A percentile compares a stretch with the other conserved stretches of the same genome.
phyloP scores from a whole-genome alignment of 2,797 vertebrate species.

The Oophaga sylvatica region DNA sequence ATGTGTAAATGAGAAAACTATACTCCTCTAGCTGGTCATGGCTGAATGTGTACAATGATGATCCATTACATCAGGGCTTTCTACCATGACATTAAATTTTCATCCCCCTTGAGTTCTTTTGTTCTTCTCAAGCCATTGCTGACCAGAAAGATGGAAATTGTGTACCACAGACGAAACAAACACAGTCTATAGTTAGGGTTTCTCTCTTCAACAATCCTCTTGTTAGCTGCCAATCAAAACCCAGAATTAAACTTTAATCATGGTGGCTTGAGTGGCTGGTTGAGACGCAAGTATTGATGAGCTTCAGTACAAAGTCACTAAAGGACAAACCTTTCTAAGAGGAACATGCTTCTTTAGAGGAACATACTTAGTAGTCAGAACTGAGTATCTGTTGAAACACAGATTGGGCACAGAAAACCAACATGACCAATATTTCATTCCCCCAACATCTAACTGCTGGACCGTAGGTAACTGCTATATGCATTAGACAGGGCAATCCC shows the following conservation, averaged over 20 bases:
- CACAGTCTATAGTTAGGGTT: constrained; percentile 65
- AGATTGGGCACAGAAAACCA: no score
- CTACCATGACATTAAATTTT: constrained; percentile 71
- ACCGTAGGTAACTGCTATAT: no score
- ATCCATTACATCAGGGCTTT: constrained; percentile 74
- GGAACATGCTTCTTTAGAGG: not conserved
- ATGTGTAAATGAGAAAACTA: constrained; percentile 62
- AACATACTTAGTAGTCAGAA: not conserved
- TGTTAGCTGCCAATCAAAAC: constrained; percentile 70
- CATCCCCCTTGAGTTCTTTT: constrained; percentile 70
- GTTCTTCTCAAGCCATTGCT: constrained; percentile 71
- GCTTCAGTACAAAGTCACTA: constrained; percentile 34
- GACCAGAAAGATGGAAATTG: constrained; percentile 68
- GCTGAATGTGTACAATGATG: constrained; percentile 56
- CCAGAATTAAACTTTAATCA: constrained; percentile 59
- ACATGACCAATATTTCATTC: no score
- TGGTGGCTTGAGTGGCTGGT: constrained; percentile 36
- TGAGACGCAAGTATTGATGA: constrained; percentile 22
- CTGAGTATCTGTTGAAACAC: not conserved
- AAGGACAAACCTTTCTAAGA: constrained; percentile 7
- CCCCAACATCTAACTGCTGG: no score
- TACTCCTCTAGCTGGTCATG: constrained; percentile 28
- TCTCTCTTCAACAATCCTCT: constrained; percentile 66
- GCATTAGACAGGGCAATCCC: no score
- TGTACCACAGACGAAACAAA: constrained; percentile 59